A percentile compares a stretch with the other conserved stretches of the same genome.
phyloP scores from a whole-genome alignment of 2,888 invertebrate species.

The Phengaris alcon region DNA sequence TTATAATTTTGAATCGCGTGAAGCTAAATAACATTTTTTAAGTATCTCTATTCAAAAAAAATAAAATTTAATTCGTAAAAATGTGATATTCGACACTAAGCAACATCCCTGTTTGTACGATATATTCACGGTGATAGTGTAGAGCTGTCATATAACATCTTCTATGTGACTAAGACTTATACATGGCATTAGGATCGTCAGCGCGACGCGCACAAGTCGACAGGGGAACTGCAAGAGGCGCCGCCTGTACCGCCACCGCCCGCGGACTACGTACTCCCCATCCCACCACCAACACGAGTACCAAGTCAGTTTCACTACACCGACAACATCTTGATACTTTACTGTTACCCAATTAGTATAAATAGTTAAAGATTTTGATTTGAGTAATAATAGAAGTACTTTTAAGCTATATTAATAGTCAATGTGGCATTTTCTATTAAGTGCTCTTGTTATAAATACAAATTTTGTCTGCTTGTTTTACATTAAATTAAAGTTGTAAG shows the following conservation, averaged over 20 bases:
- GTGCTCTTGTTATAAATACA: too few relatives aligned
- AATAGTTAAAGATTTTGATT: neutral
- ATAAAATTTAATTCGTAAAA: too few relatives aligned
- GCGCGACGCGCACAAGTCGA: constrained; percentile 59
- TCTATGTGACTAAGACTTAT: neutral
- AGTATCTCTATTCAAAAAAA: too few relatives aligned
- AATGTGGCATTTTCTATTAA: too few relatives aligned
- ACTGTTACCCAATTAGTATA: neutral
- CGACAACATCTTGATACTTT: neutral
- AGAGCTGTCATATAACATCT: neutral
- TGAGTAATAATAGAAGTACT: too few relatives aligned
- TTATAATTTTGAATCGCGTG: too few relatives aligned
- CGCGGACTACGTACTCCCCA: constrained; percentile 55
- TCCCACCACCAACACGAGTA: constrained; percentile 18
- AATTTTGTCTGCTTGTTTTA: too few relatives aligned
- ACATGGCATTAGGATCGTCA: constrained; percentile 32
- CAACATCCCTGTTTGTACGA: too few relatives aligned
- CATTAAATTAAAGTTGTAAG: too few relatives aligned
- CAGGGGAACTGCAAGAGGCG: constrained; percentile 59
- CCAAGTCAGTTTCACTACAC: constrained; percentile 30
- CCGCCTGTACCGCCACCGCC: constrained; percentile 72
- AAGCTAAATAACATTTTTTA: too few relatives aligned
- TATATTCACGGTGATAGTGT: neutral
- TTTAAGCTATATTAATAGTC: too few relatives aligned
- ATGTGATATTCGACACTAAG: too few relatives aligned